Base-by-base conservation (phyloP, 2,888 invertebrate species). In the Eupithecia inturbata region DNA sequence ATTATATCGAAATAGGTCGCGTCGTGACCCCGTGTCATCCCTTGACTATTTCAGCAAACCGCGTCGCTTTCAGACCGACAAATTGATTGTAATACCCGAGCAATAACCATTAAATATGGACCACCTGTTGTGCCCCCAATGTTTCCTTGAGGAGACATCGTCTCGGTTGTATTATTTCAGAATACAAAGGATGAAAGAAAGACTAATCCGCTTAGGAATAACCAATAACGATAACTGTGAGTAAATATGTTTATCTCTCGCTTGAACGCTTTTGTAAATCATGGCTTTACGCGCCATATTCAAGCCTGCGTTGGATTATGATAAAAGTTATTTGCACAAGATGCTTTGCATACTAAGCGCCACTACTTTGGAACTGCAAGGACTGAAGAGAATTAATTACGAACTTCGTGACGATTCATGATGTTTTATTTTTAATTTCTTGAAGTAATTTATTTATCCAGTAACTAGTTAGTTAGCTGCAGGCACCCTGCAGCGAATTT, bases 21-120 rank as follows among this genome's bases (percentile, higher is more conserved):
- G 69, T 33, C 67, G 57, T 64, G 72, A 49, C 64, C 41, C 70
- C 75, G 67, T 64, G 70, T 69, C 77, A 77, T 76, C 80, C 63
- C 74, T 77, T 79, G 79, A 82, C 83, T 84, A 82, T 81, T 83
- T 81, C 78, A 83, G 77, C 77, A 78, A 83, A 80, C 72, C 81
- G 79, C 82, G 83, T 84, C 82, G 84, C 81, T 81, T 80, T 79
- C 83, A 82, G 83, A 83, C 82, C 83, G 84, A 88, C 85, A 90
- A 91, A 91, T 91, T 91, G 91, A 91, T 89, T 87, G 88, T 85
- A 86, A 82, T n/a, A n/a, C n/a, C 83, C 85, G 81, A 85, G 85
- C 85, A 86, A 86, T 89, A 86, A 88, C 87, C 86, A 85, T 89
- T 89, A 89, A 89, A 91, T 89, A 91, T 91, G 80, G 83, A 85